Percentiles rank a stretch among this genome's conserved stretches.
These are phyloP conservation scores for Hydrotaea diabolus DNA, from an alignment of 2,888 invertebrate species.

Conservation along the genomic window DNA sequence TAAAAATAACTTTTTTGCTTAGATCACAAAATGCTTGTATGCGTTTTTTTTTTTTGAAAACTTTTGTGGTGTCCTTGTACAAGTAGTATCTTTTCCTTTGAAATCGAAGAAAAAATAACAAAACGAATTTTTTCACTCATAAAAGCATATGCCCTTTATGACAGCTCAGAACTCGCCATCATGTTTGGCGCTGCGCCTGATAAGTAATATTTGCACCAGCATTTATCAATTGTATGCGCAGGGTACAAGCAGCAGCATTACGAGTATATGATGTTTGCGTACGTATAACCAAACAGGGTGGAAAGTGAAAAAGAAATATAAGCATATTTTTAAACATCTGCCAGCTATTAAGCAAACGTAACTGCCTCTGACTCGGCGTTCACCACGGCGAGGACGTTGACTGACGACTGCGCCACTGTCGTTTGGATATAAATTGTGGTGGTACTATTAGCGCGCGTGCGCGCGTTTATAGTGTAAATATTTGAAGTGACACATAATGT, in stretches of 20 bases:
- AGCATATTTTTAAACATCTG: conserved; percentile 74
- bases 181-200: background rate
- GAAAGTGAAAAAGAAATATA: conserved; percentile 43
- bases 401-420: conserved; percentile 2
- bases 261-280: background rate
- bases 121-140: too few relatives aligned
- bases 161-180: conserved; percentile 11
- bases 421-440: conserved; percentile 41
- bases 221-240: conserved; percentile 46
- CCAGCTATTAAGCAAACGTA: conserved; percentile 74
- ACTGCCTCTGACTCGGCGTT: conserved; percentile 63
- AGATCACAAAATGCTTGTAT: conserved; percentile 41
- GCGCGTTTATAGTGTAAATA: conserved; percentile 67
- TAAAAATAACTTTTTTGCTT: conserved; percentile 57
- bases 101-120: background rate
- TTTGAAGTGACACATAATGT: conserved; percentile 65
- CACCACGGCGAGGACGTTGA: background rate
- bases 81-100: conserved; percentile 21
- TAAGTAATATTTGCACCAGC: conserved; percentile 63
- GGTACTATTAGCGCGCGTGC: conserved; percentile 65
- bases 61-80: conserved; percentile 62
- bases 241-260: conserved; percentile 8
- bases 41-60: conserved; percentile 46
- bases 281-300: conserved; percentile 59
- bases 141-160: conserved; percentile 55